These are phyloP conservation scores for Lethrus apterus DNA, from an alignment of 1,140 invertebrate genomes.

Conservation along the genomic window DNA sequence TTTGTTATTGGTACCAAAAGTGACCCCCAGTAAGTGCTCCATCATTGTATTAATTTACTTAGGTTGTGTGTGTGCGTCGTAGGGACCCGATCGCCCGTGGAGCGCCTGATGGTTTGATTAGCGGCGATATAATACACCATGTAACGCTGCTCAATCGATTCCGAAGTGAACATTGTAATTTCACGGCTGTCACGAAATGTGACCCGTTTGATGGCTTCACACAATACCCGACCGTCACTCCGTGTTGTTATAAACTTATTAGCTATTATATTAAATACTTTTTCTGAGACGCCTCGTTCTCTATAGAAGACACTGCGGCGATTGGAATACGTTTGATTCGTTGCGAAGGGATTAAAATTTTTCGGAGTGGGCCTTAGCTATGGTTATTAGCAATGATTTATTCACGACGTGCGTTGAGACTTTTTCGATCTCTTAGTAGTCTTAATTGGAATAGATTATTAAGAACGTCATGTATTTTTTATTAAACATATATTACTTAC, in stretches of 20 bases:
- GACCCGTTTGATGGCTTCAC: conserved; percentile 32
- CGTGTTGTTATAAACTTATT: conserved; percentile 35
- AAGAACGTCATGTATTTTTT: too few species aligned
- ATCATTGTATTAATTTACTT: conserved; percentile 35
- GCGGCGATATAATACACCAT: conserved; percentile 34
- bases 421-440: too few species aligned
- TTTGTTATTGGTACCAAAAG: too few species aligned
- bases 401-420: too few species aligned
- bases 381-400: too few species aligned
- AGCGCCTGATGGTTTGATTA: conserved; percentile 37
- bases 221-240: conserved; percentile 36
- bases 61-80: conserved; percentile 9
- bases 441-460: too few species aligned
- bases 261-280: conserved; percentile 28
- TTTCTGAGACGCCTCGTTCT: conserved; percentile 1
- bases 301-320: not conserved
- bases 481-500: too few species aligned
- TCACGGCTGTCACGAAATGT: conserved; percentile 38
- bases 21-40: conserved; percentile 29
- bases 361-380: too few species aligned
- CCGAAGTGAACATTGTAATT: conserved; percentile 40
- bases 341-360: too few species aligned
- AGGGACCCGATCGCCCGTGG: conserved; percentile 20
- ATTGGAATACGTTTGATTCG: too few species aligned
- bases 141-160: conserved; percentile 38